Base-by-base conservation (phyloP, 1,140 invertebrate genomes). In the Dendroctonus valens region DNA sequence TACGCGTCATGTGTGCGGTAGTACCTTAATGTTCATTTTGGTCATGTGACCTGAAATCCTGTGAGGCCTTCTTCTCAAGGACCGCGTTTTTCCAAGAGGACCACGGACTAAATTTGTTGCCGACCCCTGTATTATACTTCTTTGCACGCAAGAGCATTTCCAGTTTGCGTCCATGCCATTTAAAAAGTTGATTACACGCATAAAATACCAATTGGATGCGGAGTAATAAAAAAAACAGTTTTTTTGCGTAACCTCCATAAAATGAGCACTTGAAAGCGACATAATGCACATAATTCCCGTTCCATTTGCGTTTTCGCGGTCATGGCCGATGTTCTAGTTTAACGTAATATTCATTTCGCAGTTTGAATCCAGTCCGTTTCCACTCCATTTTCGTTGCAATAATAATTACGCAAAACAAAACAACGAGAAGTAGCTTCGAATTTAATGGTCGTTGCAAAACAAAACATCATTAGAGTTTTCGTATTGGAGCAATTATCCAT, bases 231-330 rank as follows among this genome's bases (percentile, higher is more conserved):
- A 8, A 57, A 42, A 37, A 6, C 38, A 41, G 12, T 8, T 41
- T 57, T 50, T 57, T 57, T 57, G 41, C 41, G 54, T 57, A 42
- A 41, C 54, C 38, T 42, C 54, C 54, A 57, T 57, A 57, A 57
- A 57, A 57, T 57, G 42, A 57, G 54, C 54, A 57, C 48, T 50
- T 14, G 6, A 50, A 14, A 50, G 48, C 48, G 26, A n/a, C n/a
- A 50, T 15, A 57, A 57, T 41, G 41, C 54, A n/a, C 54, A 42
- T 57, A 57, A 57, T 41, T 57, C 54, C 42, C 41, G 38, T 7
- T 57, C 54, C 54, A 57, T 57, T 57, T 57, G 41, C 54, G 54
- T 57, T 57, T 41, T 14, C 41, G 38, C 41, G 41, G 54, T 57
- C 54, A 57, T 57, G 54, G 41, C 9, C 54, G 52, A 7, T 38